phyloP scores from a whole-genome alignment of 92 coral and sea anemone species.

The Phenganax subtilis region DNA sequence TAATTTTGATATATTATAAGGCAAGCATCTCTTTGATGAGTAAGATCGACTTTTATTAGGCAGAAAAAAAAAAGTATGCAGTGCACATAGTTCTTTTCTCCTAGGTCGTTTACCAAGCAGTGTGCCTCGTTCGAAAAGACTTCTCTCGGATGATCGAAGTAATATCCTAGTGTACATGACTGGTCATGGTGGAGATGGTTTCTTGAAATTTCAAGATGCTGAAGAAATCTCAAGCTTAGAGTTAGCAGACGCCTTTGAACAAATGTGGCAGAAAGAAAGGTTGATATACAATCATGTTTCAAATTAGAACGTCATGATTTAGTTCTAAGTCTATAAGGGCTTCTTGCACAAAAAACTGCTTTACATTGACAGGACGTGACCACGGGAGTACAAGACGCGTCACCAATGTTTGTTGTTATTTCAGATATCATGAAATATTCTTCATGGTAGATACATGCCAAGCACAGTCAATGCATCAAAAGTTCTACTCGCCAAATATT shows the following conservation, averaged over 20 bases:
- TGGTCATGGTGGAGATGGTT: conserved; percentile 99
- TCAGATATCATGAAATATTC: conserved; percentile 84
- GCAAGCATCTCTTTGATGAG: neutral
- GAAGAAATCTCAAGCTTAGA: conserved; percentile 94
- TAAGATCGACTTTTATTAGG: neutral
- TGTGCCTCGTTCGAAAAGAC: conserved; percentile 91
- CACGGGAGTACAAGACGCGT: neutral
- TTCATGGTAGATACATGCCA: conserved; percentile 96
- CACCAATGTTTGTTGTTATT: neutral
- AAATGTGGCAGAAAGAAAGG: conserved; percentile 99
- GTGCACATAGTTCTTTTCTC: neutral
- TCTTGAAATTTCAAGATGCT: conserved; percentile 96
- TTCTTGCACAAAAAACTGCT: neutral
- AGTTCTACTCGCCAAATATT: conserved; percentile 86
- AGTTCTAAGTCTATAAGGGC: neutral
- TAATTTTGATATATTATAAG: conserved; percentile 12
- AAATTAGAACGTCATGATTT: neutral
- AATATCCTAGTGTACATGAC: conserved; percentile 95
- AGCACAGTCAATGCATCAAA: conserved; percentile 85
- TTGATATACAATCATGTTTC: neutral
- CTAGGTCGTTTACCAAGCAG: conserved; percentile 89
- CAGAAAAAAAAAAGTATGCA: neutral
- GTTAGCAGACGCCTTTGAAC: conserved; percentile 97
- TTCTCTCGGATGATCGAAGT: conserved; percentile 95
- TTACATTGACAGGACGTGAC: neutral